Evolutionary conservation across 2,113 vertebrate species (phyloP).

Genomic region (Callipepla californica): DNA sequence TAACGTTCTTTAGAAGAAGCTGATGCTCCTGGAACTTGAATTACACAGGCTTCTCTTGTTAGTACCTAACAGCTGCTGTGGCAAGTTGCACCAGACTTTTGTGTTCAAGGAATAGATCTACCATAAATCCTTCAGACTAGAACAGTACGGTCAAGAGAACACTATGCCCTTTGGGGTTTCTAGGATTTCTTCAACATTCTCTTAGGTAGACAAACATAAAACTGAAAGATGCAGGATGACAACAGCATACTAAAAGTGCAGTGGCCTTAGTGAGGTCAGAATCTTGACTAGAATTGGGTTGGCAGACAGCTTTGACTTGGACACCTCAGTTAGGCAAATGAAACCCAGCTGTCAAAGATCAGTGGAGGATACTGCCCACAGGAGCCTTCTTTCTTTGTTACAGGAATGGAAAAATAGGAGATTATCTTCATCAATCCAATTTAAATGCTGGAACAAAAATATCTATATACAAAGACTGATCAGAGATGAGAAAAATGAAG

Average conservation of each 20-base stretch:
- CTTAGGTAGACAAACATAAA: fast-evolving
- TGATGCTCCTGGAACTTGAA: neutral
- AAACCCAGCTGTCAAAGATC: neutral
- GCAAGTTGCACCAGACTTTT: fast-evolving
- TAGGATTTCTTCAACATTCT: neutral
- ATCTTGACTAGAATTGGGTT: neutral
- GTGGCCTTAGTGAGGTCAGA: neutral
- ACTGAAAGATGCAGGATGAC: neutral
- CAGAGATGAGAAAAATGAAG: conserved; percentile 11
- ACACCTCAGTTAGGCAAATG: neutral
- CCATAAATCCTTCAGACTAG: neutral
- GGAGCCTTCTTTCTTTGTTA: neutral
- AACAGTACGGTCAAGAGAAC: fast-evolving
- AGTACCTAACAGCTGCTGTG: fast-evolving
- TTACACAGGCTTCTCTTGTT: fast-evolving
- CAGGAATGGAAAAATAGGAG: neutral
- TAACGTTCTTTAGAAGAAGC: neutral
- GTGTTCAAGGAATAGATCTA: neutral
- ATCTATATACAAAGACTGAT: neutral
- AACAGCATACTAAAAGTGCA: neutral
- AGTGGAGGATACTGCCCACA: neutral
- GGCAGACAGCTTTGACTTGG: neutral
- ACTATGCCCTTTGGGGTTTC: neutral
- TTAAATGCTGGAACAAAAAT: neutral
- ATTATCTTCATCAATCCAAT: neutral